Base-by-base conservation (phyloP, 2,797 vertebrate species). In the Epinephelus malabaricus region DNA sequence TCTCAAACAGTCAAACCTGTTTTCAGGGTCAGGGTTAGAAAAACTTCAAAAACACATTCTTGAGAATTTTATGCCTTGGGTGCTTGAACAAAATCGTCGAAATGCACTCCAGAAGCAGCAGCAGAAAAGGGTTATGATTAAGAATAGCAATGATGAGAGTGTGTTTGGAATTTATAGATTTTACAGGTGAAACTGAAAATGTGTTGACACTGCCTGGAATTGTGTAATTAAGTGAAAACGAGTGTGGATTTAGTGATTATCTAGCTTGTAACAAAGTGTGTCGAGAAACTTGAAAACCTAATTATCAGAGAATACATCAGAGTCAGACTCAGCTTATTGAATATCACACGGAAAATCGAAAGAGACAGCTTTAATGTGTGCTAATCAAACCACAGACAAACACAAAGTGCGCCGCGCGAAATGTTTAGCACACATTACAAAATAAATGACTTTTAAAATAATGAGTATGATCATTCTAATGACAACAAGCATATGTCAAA, bases 1-100 rank as follows among this genome's bases (percentile, higher is more conserved):
- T 72, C 45, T 50, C 30, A 80, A 82, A 85, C 65, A 75, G 70
- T 46, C 78, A 66, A 82, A 92, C 79, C 58, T 60, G 78, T 86
- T 89, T 72, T 74, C 3, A 21, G 14, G n/a, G 38, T 72, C 23
- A 30, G 25, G 63, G 69, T 10, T 51, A 25, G 14, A 59, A 59
- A 75, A 47, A 40, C 3, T 6, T 27, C 8, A 13, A 50, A 78
- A 49, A 46, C 27, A 43, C 25, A 34, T 46, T 58, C 5, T 30
- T 30, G 17, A 46, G 49, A 63, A 38, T 21, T 64, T 27, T 8
- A 27, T 12, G 21, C 7, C 18, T 18, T 14, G 13, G 21, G 27
- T 43, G 17, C 13, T 7, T 55, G 2, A 2, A 18, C 51, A 30
- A 50, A 38, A 46, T 21, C 9, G 15, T 40, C 40, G 11, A 54